Evolutionary conservation across 2,797 vertebrate genomes (phyloP).

Genomic region (Mionectes olivaceus): DNA sequence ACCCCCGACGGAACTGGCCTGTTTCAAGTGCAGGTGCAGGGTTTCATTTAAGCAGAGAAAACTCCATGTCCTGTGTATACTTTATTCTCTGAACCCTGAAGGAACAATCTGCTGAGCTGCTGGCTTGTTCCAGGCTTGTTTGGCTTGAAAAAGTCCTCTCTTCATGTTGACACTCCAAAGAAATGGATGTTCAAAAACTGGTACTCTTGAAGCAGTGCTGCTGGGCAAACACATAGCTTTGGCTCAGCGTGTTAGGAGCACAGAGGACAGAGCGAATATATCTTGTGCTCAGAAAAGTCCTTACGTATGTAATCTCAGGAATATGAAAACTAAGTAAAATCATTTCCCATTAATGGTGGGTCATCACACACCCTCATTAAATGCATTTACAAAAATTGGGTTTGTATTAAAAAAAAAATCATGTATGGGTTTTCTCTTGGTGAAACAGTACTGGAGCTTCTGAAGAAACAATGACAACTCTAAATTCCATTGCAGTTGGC

Average conservation of each 20-base stretch:
- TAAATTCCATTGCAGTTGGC: background rate
- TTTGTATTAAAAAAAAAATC: background rate
- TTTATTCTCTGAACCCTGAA: background rate
- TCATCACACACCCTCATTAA: background rate
- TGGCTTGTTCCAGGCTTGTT: background rate
- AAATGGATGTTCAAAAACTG: background rate
- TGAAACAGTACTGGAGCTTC: background rate
- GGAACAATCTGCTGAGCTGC: background rate
- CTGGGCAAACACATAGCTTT: background rate
- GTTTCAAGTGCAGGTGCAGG: rapidly evolving
- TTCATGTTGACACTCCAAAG: background rate
- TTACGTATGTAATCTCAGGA: background rate
- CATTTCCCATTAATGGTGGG: too few relatives aligned
- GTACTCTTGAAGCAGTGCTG: background rate
- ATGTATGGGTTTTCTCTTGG: background rate
- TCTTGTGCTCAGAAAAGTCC: background rate
- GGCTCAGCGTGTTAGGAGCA: background rate
- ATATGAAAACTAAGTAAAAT: background rate
- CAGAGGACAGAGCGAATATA: background rate
- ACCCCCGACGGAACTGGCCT: background rate
- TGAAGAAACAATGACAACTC: background rate
- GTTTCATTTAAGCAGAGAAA: background rate
- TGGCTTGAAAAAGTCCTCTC: background rate
- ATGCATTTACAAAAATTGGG: background rate
- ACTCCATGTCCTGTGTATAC: background rate